Evolutionary conservation across 2,797 vertebrate species (phyloP).

Genomic region (Sebastes glaucus): DNA sequence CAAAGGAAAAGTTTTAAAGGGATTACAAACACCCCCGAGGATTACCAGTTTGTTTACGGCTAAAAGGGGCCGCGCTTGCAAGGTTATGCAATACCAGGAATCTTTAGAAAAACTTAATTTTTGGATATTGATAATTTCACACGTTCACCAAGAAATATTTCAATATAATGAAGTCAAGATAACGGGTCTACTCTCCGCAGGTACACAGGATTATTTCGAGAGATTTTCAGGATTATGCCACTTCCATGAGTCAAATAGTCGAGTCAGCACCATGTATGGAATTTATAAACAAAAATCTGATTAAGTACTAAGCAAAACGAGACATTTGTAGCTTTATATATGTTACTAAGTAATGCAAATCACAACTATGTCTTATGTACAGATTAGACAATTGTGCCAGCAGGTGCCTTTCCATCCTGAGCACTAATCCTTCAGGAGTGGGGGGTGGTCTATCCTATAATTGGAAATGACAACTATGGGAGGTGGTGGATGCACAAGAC

Average conservation of each 20-base stretch:
- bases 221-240: neutral
- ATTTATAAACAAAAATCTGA: neutral
- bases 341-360: neutral
- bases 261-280: neutral
- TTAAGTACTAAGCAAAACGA: neutral
- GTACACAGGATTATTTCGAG: neutral
- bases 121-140: neutral
- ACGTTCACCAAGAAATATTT: neutral
- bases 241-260: neutral
- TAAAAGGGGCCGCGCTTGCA: neutral
- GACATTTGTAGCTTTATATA: neutral
- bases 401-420: constrained; percentile 25
- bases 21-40: constrained; percentile 34
- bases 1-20: constrained; percentile 36
- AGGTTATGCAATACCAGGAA: neutral
- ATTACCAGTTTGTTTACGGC: constrained; percentile 39
- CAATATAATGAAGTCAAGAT: neutral
- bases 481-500: neutral
- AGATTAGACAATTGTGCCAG: constrained; percentile 30
- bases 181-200: neutral
- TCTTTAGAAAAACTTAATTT: neutral
- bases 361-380: neutral
- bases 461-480: constrained; percentile 1
- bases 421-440: constrained; percentile 34
- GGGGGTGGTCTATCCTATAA: neutral